Percentiles rank a stretch among this genome's conserved stretches.
phyloP scores from a whole-genome alignment of 2,888 invertebrate species.

The Chaitophorus viminalis region DNA sequence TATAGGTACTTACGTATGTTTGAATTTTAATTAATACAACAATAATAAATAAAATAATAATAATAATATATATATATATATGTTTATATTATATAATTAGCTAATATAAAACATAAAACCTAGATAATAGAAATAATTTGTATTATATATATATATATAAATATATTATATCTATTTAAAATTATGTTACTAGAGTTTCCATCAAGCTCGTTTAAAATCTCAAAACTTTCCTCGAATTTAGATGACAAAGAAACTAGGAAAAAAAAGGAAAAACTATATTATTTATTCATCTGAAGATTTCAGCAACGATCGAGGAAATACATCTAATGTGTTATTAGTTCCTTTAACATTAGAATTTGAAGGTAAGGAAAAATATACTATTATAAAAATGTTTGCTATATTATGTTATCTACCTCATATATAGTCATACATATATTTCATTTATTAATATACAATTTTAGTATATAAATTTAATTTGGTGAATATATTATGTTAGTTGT shows the following conservation, averaged over 20 bases:
- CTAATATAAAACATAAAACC: not conserved
- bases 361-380: not conserved
- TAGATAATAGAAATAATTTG: not conserved
- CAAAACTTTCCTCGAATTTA: not conserved
- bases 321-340: not conserved
- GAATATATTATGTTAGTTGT: not conserved
- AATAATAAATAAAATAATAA: not conserved
- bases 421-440: not conserved
- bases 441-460: not conserved
- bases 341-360: slow-evolving; percentile 9
- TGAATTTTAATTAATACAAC: not conserved
- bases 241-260: not conserved
- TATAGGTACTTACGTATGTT: slow-evolving; percentile 16
- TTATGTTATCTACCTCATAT: not conserved
- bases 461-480: not conserved
- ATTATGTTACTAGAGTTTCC: not conserved
- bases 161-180: not conserved
- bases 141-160: no score
- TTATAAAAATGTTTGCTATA: slow-evolving; percentile 12
- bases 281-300: slow-evolving; percentile 1
- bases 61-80: no score
- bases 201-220: not conserved
- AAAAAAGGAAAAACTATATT: not conserved
- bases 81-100: no score
- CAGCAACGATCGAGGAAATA: no score